phyloP scores from a whole-genome alignment of 2,113 vertebrate species.

The Cryptotis parvus region DNA sequence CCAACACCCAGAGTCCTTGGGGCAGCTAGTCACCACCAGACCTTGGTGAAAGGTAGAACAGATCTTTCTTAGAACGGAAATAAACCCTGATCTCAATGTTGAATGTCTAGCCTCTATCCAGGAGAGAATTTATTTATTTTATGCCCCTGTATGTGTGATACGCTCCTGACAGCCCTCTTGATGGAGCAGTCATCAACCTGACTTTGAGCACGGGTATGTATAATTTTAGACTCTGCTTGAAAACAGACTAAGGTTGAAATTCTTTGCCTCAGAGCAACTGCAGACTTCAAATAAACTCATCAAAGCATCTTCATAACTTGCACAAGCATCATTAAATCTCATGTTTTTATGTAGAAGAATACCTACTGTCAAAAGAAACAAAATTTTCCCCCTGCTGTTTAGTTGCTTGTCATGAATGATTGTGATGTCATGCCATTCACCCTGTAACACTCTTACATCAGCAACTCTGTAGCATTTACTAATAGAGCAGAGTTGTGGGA shows the following conservation, averaged over 20 bases:
- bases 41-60: accelerated
- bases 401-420: conserved; percentile 30
- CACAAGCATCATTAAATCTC: conserved; percentile 25
- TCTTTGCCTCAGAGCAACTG: conserved; percentile 29
- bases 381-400: background rate
- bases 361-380: conserved; percentile 15
- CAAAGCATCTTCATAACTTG: conserved; percentile 26
- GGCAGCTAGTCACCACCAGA: background rate
- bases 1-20: background rate
- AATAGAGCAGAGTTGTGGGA: background rate
- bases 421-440: background rate
- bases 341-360: background rate
- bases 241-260: background rate
- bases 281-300: conserved; percentile 25
- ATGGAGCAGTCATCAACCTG: conserved; percentile 17
- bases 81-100: background rate
- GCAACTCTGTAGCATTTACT: background rate
- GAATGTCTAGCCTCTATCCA: background rate
- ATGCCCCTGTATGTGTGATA: background rate
- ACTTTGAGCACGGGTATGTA: background rate
- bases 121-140: background rate
- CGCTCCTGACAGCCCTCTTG: background rate
- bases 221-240: conserved; percentile 1
- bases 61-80: background rate
- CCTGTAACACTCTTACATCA: background rate